phyloP scores from a whole-genome alignment of 2,797 vertebrate species.

The Schizopygopsis malacanthus region DNA sequence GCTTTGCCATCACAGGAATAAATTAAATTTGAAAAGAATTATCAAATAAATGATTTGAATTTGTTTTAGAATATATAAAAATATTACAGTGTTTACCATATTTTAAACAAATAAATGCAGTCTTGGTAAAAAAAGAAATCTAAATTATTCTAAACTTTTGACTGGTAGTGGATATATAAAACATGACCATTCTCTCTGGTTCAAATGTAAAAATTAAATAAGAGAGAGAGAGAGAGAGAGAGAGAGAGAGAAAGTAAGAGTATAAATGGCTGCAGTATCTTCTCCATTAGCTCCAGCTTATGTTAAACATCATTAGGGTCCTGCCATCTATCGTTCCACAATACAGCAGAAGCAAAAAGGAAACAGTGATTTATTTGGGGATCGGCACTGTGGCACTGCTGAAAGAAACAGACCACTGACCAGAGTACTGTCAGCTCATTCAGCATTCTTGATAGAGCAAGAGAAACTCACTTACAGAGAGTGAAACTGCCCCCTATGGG shows the following conservation, averaged over 20 bases:
- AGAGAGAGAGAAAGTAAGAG: not conserved
- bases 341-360: slow-evolving; percentile 20
- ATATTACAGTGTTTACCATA: not conserved
- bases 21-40: not conserved
- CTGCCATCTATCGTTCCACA: slow-evolving; percentile 32
- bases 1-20: not conserved
- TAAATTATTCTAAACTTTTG: not conserved
- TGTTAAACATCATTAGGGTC: slow-evolving; percentile 41
- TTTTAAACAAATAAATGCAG: not conserved
- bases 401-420: slow-evolving; percentile 8
- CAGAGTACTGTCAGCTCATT: slow-evolving; percentile 19
- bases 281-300: slow-evolving; percentile 35
- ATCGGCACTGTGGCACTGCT: slow-evolving; percentile 7
- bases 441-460: slow-evolving; percentile 22
- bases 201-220: not conserved
- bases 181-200: not conserved
- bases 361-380: slow-evolving; percentile 39
- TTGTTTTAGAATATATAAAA: not conserved
- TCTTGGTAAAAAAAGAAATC: not conserved
- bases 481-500: slow-evolving; percentile 80
- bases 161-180: not conserved
- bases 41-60: too few species aligned
- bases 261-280: slow-evolving; percentile 20
- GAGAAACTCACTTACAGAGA: slow-evolving; percentile 55
- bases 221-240: not conserved